Evolutionary conservation across 2,797 vertebrate genomes (phyloP).

Genomic region (Australoheros facetus): DNA sequence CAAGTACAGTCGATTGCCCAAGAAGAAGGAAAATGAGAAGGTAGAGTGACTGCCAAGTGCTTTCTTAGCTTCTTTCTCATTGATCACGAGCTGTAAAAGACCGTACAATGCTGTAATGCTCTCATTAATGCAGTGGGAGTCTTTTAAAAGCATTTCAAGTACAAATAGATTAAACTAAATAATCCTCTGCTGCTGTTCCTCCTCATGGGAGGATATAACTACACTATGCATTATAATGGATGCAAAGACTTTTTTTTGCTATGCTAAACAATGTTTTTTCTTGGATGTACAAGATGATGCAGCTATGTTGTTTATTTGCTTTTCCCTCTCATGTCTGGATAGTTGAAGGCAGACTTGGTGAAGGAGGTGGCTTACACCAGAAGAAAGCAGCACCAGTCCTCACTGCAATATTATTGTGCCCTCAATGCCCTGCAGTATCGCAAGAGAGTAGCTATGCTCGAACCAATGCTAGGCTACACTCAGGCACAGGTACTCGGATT

Average conservation of each 20-base stretch:
- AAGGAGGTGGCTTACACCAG: conserved; percentile 92
- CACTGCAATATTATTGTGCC: conserved; percentile 96
- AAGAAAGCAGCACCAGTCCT: conserved; percentile 94
- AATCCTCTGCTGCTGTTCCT: not conserved
- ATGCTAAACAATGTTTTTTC: not conserved
- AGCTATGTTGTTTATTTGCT: conserved; percentile 26
- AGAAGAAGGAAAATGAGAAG: conserved; percentile 97
- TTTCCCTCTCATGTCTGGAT: conserved; percentile 44
- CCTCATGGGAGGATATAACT: not conserved
- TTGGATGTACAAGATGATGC: conserved; percentile 1
- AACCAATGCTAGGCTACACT: conserved; percentile 94
- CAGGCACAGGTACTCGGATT: conserved; percentile 88
- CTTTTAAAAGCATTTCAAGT: conserved; percentile 24
- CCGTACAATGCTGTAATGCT: conserved; percentile 4
- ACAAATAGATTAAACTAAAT: conserved; percentile 21
- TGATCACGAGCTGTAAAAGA: conserved; percentile 21
- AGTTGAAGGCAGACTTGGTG: conserved; percentile 91
- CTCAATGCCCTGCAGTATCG: conserved; percentile 96
- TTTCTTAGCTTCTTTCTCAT: conserved; percentile 15
- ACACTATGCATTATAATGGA: not conserved
- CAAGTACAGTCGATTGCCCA: conserved; percentile 95
- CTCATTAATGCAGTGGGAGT: conserved; percentile 27
- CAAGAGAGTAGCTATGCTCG: conserved; percentile 93
- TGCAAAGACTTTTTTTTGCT: conserved; percentile 6
- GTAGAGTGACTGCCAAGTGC: conserved; percentile 57